Percentiles rank a stretch among this genome's conserved stretches.
Evolutionary conservation across 2,797 vertebrate species (phyloP).

Genomic region (Muscicapa comitata): DNA sequence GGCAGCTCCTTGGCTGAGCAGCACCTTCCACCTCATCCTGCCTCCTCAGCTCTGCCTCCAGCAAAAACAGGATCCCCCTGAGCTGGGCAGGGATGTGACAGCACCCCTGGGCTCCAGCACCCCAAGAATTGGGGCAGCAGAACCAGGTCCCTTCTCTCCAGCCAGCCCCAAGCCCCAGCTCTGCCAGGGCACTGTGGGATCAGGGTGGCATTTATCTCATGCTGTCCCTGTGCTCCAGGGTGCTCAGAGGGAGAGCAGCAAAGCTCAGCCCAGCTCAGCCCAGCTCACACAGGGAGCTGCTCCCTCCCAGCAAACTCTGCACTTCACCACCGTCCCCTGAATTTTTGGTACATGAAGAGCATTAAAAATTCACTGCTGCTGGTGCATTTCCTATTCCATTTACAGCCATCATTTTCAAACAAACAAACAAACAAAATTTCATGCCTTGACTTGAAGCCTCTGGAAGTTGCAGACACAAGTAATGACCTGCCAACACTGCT

Average conservation of each 20-base stretch:
- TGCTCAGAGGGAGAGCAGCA: neutral
- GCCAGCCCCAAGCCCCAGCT: neutral
- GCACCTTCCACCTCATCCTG: neutral
- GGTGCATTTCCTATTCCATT: neutral
- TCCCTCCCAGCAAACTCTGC: neutral
- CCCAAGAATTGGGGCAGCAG: neutral
- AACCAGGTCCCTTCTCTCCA: neutral
- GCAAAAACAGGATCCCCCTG: neutral
- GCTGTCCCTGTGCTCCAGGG: neutral
- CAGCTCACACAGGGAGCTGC: neutral
- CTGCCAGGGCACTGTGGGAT: rapidly evolving
- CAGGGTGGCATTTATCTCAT: neutral
- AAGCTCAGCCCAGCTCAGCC: neutral
- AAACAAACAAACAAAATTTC: neutral
- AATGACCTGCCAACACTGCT: neutral
- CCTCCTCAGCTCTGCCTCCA: neutral
- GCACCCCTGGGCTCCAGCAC: neutral
- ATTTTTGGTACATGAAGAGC: neutral
- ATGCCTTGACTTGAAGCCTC: neutral
- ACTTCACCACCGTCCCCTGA: rapidly evolving
- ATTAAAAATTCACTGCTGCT: neutral
- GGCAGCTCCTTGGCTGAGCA: neutral
- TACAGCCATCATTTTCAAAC: neutral
- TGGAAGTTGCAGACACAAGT: neutral
- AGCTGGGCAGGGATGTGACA: neutral